Evolutionary conservation across 2,888 invertebrate species (phyloP).

Genomic region (Morpho deidamia): DNA sequence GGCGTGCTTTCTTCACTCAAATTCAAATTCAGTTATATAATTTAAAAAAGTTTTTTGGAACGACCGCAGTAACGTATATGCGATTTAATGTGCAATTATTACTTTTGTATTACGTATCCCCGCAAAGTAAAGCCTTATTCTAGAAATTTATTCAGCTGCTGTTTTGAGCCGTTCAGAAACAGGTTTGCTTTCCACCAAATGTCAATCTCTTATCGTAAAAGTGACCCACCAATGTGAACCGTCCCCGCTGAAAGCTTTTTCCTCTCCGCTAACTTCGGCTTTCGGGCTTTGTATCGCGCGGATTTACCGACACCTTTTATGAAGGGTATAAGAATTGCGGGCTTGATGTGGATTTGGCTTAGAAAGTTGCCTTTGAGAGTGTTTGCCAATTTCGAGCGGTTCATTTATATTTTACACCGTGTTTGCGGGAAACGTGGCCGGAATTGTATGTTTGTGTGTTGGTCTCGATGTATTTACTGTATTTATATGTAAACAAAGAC

Average conservation of each 20-base stretch:
- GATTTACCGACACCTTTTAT: slow-evolving; percentile 49
- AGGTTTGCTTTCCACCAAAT: too few relatives aligned
- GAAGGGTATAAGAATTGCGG: slow-evolving; percentile 37
- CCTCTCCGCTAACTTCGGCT: slow-evolving; percentile 47
- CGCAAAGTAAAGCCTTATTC: too few relatives aligned
- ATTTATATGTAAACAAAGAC: background rate
- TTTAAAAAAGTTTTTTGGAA: too few relatives aligned
- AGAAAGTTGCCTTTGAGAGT: slow-evolving; percentile 16
- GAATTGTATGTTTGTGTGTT: background rate
- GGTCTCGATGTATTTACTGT: background rate
- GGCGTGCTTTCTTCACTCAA: too few relatives aligned
- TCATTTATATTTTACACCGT: slow-evolving; percentile 21
- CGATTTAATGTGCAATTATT: too few relatives aligned
- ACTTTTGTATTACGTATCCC: too few relatives aligned
- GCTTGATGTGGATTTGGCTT: slow-evolving; percentile 26
- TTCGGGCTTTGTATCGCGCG: slow-evolving; percentile 46
- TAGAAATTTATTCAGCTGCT: too few relatives aligned
- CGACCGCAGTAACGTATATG: too few relatives aligned
- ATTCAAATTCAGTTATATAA: too few relatives aligned
- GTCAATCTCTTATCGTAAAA: background rate
- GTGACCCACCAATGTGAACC: slow-evolving; percentile 12
- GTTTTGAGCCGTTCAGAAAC: too few relatives aligned
- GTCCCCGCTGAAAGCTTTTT: slow-evolving; percentile 50
- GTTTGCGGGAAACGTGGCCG: background rate
- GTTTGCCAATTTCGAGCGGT: slow-evolving; percentile 16